phyloP scores from a whole-genome alignment of 1,140 invertebrate species.

The Drosophila tristis region DNA sequence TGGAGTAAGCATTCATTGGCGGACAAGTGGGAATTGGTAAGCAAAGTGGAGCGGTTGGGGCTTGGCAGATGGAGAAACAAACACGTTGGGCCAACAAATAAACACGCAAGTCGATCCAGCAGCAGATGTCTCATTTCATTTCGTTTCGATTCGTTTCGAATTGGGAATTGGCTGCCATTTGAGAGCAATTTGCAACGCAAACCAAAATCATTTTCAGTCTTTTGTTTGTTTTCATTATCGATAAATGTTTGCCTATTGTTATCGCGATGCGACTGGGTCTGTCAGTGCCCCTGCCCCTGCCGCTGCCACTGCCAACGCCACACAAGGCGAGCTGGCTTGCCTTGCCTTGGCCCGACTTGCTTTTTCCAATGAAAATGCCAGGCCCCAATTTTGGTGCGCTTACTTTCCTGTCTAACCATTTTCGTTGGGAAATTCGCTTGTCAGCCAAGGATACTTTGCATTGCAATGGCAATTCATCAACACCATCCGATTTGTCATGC shows the following conservation, averaged over 20 bases:
- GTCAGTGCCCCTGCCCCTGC: slow-evolving; percentile 31
- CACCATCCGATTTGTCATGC: slow-evolving; percentile 75
- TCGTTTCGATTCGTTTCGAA: too few relatives aligned
- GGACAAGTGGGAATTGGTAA: slow-evolving; percentile 8
- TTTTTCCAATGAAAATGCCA: slow-evolving; percentile 62
- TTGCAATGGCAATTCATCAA: slow-evolving; percentile 70
- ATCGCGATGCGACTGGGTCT: slow-evolving; percentile 26
- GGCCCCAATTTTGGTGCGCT: slow-evolving; percentile 61
- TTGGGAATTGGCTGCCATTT: slow-evolving; percentile 4
- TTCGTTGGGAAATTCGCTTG: slow-evolving; percentile 39
- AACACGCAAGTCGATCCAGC: slow-evolving; percentile 12
- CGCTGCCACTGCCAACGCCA: slow-evolving; percentile 12
- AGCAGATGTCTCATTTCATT: slow-evolving; percentile 18
- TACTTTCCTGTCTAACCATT: slow-evolving; percentile 65
- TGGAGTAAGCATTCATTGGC: slow-evolving; percentile 9
- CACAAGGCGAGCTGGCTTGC: slow-evolving; percentile 46
- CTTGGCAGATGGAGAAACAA: slow-evolving; percentile 20
- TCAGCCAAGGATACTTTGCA: slow-evolving; percentile 67
- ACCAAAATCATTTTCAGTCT: slow-evolving; percentile 20
- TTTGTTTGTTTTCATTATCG: slow-evolving; percentile 47
- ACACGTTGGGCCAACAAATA: slow-evolving; percentile 46
- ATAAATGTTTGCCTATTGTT: slow-evolving; percentile 55
- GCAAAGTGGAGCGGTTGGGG: too few relatives aligned
- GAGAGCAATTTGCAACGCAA: slow-evolving; percentile 39
- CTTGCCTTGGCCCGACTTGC: slow-evolving; percentile 16